Conservation (phyloP, 2,888 invertebrate species). For the Choreutis nemorana region DNA sequence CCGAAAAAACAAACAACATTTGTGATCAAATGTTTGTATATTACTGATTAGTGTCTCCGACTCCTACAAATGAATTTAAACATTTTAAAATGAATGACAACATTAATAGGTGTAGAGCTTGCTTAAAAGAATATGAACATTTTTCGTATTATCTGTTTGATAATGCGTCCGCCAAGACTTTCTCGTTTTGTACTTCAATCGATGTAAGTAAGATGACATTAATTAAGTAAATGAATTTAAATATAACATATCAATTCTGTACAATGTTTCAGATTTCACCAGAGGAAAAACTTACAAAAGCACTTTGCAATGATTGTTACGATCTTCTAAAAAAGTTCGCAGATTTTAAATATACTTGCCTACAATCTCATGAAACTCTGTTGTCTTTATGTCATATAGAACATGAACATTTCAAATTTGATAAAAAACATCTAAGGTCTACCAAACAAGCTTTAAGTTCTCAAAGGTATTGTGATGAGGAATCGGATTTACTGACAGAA, state of each 20-base stretch:
- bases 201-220: slow-evolving; percentile 33
- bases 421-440: no score
- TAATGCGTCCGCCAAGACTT: slow-evolving; percentile 38
- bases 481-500: no score
- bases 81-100: no score
- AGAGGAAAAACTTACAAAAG: slow-evolving; percentile 36
- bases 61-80: no score
- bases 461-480: no score
- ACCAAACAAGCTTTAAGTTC: no score
- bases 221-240: not conserved
- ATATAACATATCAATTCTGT: not conserved
- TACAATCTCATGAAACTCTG: slow-evolving; percentile 38
- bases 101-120: slow-evolving; percentile 42
- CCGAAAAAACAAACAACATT: no score
- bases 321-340: slow-evolving; percentile 31
- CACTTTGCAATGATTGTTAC: slow-evolving; percentile 41
- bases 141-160: slow-evolving; percentile 34
- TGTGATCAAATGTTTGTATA: no score
- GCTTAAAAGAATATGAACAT: slow-evolving; percentile 31
- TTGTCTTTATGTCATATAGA: no score
- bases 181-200: slow-evolving; percentile 47
- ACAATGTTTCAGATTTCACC: slow-evolving; percentile 19
- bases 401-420: no score
- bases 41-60: no score
- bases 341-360: slow-evolving; percentile 43